Evolutionary conservation across 2,797 vertebrate species (phyloP).

Genomic region (Sebastes steindachneri): DNA sequence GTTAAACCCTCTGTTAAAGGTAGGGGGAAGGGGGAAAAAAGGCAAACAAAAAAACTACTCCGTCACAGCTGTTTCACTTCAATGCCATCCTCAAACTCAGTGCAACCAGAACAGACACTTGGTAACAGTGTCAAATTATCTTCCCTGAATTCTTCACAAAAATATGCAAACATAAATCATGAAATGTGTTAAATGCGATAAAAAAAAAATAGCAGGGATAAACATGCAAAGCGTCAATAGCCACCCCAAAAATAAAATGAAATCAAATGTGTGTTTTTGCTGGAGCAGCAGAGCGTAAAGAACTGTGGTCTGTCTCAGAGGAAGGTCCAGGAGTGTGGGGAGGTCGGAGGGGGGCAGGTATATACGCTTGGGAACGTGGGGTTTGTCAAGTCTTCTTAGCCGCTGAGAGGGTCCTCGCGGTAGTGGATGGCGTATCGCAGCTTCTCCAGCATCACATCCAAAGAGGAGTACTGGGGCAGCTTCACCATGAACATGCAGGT

Average conservation of each 20-base stretch:
- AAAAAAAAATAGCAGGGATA: slow-evolving; percentile 24
- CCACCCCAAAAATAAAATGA: slow-evolving; percentile 28
- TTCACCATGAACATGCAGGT: slow-evolving; percentile 99
- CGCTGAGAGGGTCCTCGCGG: slow-evolving; percentile 97
- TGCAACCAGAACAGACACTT: slow-evolving; percentile 64
- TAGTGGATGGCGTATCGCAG: slow-evolving; percentile 98
- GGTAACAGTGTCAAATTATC: slow-evolving; percentile 42
- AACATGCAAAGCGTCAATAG: slow-evolving; percentile 47
- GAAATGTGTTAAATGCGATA: slow-evolving; percentile 46
- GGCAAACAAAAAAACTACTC: neutral
- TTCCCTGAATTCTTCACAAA: slow-evolving; percentile 62
- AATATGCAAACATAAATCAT: slow-evolving; percentile 29
- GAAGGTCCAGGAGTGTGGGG: slow-evolving; percentile 13
- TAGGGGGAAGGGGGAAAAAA: neutral
- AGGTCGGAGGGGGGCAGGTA: neutral
- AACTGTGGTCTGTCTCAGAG: slow-evolving; percentile 11
- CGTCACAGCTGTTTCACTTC: slow-evolving; percentile 63
- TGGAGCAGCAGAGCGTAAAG: slow-evolving; percentile 38
- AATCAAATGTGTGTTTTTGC: slow-evolving; percentile 27
- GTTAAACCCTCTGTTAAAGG: slow-evolving; percentile 28
- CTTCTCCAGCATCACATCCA: slow-evolving; percentile 97
- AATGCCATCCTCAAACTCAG: slow-evolving; percentile 64
- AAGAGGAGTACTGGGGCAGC: slow-evolving; percentile 95
- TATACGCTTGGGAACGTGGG: neutral
- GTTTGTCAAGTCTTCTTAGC: slow-evolving; percentile 80